A percentile compares a stretch with the other conserved stretches of the same genome.
These are phyloP conservation scores for Tricholauxania praeusta DNA, from an alignment of 2,888 invertebrate genomes.

Conservation along the genomic window DNA sequence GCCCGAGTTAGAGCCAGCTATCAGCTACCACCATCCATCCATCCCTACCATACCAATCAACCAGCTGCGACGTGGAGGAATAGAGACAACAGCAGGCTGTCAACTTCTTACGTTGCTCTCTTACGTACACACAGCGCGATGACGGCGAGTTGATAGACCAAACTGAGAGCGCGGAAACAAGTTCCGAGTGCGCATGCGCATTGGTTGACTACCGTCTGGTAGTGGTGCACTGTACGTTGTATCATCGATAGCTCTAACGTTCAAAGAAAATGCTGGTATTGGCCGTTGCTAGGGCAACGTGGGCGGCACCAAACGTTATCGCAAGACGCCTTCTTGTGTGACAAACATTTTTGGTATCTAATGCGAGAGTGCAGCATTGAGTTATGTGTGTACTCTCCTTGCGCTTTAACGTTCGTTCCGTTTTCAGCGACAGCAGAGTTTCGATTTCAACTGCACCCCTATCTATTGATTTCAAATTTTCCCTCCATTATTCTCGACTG, in stretches of 20 bases:
- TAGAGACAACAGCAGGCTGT: conserved; percentile 39
- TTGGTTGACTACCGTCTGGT: conserved; percentile 49
- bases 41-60: conserved; percentile 29
- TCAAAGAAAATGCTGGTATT: conserved; percentile 16
- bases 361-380: background rate
- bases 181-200: conserved; percentile 57
- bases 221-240: background rate
- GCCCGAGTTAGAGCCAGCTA: background rate
- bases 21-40: conserved; percentile 26
- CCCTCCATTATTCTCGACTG: too few relatives aligned
- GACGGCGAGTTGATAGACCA: conserved; percentile 8
- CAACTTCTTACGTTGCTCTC: conserved; percentile 49
- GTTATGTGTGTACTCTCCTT: background rate
- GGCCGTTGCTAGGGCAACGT: conserved; percentile 53
- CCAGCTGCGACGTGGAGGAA: conserved; percentile 34
- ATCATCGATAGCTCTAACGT: conserved; percentile 13
- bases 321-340: conserved; percentile 51
- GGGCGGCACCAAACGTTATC: conserved; percentile 51
- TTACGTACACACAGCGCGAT: conserved; percentile 58
- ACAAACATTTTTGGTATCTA: conserved; percentile 5
- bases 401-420: too few relatives aligned
- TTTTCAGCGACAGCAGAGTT: background rate
- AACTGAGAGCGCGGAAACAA: conserved; percentile 25
- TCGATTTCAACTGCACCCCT: background rate
- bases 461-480: too few relatives aligned